phyloP scores from a whole-genome alignment of 2,113 vertebrate species.

The Hippocampus mohnikei region DNA sequence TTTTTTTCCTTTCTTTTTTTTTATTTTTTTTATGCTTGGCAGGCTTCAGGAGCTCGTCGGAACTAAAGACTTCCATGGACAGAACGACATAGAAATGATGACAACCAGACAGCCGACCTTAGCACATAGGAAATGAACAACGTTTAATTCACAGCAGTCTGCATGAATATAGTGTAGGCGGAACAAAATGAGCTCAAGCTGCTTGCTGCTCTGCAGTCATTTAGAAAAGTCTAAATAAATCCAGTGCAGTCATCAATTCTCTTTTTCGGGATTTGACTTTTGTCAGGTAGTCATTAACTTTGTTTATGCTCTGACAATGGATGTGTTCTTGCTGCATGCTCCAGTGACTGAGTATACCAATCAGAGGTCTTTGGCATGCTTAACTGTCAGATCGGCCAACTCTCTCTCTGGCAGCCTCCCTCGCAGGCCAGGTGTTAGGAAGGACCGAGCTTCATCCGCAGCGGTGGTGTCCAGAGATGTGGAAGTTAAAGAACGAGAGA shows the following conservation, averaged over 20 bases:
- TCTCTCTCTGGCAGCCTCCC: constrained; percentile 40
- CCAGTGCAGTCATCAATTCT: constrained; percentile 29
- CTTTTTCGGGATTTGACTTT: constrained; percentile 49
- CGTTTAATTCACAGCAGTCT: constrained; percentile 4
- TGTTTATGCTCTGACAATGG: constrained; percentile 58
- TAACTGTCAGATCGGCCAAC: constrained; percentile 66
- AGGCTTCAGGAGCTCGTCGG: constrained; percentile 39
- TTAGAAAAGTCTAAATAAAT: constrained; percentile 34
- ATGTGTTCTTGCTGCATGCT: constrained; percentile 40
- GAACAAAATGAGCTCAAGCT: constrained; percentile 3
- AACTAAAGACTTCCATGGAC: constrained; percentile 16
- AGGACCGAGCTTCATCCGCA: not conserved
- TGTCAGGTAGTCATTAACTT: constrained; percentile 43
- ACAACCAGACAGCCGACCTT: constrained; percentile 7
- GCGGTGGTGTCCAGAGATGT: not conserved
- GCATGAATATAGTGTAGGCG: constrained; percentile 5
- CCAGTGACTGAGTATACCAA: constrained; percentile 30
- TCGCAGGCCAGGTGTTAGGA: constrained; percentile 35
- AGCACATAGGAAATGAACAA: constrained; percentile 16
- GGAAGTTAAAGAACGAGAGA: not conserved
- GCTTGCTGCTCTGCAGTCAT: constrained; percentile 9
- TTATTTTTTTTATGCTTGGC: constrained; percentile 44
- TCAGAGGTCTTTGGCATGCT: constrained; percentile 25
- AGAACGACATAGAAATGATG: constrained; percentile 11
- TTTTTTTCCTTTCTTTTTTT: constrained; percentile 24